Evolutionary conservation across 1,140 invertebrate species (phyloP).

Genomic region (Hylaeus anthracinus): DNA sequence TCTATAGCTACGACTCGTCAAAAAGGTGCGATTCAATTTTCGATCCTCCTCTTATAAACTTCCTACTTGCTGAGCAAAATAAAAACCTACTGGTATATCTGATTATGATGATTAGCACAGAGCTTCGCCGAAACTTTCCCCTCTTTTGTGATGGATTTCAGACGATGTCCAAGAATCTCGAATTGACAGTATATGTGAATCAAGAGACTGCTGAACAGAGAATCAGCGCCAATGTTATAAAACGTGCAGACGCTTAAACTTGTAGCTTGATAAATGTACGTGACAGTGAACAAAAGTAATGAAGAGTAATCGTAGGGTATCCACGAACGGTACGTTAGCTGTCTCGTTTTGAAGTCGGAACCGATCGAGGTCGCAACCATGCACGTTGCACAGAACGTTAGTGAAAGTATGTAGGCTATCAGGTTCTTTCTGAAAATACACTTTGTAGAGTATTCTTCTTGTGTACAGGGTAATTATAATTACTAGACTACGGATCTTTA

Average conservation of each 20-base stretch:
- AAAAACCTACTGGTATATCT: slow-evolving; percentile 25
- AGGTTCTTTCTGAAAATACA: background rate
- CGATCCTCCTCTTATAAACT: background rate
- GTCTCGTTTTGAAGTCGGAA: background rate
- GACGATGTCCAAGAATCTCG: slow-evolving; percentile 47
- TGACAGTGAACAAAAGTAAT: background rate
- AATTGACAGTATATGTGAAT: slow-evolving; percentile 50
- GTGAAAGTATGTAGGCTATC: background rate
- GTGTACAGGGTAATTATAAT: too few relatives aligned
- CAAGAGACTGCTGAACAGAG: slow-evolving; percentile 50
- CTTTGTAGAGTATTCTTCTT: too few relatives aligned
- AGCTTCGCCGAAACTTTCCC: background rate
- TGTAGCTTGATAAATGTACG: slow-evolving; percentile 40
- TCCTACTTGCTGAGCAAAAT: background rate
- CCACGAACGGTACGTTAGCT: slow-evolving; percentile 32
- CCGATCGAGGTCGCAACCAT: background rate
- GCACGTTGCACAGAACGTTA: background rate
- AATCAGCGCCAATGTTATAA: slow-evolving; percentile 43
- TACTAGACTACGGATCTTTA: too few relatives aligned
- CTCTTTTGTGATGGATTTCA: slow-evolving; percentile 22
- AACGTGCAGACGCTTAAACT: slow-evolving; percentile 2
- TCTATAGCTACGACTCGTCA: too few relatives aligned
- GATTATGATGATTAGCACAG: slow-evolving; percentile 27
- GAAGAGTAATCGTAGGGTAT: slow-evolving; percentile 37
- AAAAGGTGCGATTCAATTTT: slow-evolving; percentile 8